Evolutionary conservation across 2,797 vertebrate species (phyloP).

Genomic region (Ctenochaetus hawaiiensis): DNA sequence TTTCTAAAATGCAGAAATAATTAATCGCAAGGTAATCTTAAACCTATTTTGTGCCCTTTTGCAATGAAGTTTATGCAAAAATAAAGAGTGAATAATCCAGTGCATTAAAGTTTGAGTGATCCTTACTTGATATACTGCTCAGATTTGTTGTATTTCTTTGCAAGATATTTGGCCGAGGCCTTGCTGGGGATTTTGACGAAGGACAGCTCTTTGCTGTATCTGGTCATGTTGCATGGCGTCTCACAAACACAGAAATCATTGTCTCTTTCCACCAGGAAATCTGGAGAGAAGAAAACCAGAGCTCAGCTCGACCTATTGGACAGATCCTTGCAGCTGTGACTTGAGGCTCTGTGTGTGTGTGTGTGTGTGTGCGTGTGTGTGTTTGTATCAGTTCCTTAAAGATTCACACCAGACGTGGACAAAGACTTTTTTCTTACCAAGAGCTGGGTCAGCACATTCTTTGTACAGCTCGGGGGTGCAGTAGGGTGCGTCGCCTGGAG

Average conservation of each 20-base stretch:
- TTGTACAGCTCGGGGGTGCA: slow-evolving; percentile 98
- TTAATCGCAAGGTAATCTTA: background rate
- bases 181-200: slow-evolving; percentile 99
- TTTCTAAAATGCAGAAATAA: background rate
- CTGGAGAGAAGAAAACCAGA: slow-evolving; percentile 77
- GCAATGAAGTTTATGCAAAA: background rate
- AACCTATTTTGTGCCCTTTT: background rate
- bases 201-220: slow-evolving; percentile 97
- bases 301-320: slow-evolving; percentile 44
- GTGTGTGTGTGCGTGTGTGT: slow-evolving; percentile 1
- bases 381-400: slow-evolving; percentile 30
- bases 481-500: slow-evolving; percentile 94
- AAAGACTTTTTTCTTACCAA: slow-evolving; percentile 87
- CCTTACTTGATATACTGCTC: slow-evolving; percentile 97
- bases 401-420: slow-evolving; percentile 24
- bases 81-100: background rate
- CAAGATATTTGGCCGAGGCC: slow-evolving; percentile 96
- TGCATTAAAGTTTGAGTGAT: background rate
- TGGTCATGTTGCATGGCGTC: slow-evolving; percentile 97
- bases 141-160: slow-evolving; percentile 99
- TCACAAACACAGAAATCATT: slow-evolving; percentile 96
- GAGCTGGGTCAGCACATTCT: slow-evolving; percentile 97
- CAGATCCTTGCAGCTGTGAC: slow-evolving; percentile 19
- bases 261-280: slow-evolving; percentile 97
- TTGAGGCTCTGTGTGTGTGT: slow-evolving; percentile 7